Percentiles rank a stretch among this genome's conserved stretches.
Conservation (phyloP, 2,113 vertebrate genomes). For the Pseudopipra pipra region DNA sequence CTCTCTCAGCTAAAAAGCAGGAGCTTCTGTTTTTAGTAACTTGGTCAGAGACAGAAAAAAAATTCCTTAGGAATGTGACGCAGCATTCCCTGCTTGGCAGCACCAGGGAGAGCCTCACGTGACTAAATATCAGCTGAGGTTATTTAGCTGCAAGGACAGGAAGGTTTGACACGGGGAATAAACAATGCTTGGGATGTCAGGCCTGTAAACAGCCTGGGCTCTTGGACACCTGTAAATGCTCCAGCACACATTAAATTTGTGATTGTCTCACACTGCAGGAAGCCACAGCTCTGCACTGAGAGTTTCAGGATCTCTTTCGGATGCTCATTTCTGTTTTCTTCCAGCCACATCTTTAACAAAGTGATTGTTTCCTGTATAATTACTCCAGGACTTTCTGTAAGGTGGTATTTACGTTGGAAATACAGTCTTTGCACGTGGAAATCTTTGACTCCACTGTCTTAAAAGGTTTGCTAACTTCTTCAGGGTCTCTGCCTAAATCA, state of each 20-base stretch:
- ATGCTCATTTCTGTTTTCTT: slow-evolving; percentile 73
- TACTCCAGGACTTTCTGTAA: slow-evolving; percentile 81
- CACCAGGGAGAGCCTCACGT: not conserved
- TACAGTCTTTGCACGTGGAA: slow-evolving; percentile 60
- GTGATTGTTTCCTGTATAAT: slow-evolving; percentile 79
- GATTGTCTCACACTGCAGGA: not conserved
- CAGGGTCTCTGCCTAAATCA: slow-evolving; percentile 75
- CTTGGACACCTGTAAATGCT: not conserved
- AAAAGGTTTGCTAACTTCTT: slow-evolving; percentile 72
- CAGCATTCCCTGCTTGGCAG: too few species aligned
- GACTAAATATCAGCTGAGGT: not conserved
- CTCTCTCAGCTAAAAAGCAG: not conserved
- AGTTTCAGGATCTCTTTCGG: slow-evolving; percentile 26
- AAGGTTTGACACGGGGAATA: not conserved
- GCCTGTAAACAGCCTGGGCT: not conserved
- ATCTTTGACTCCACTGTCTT: slow-evolving; percentile 75
- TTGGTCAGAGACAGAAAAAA: not conserved
- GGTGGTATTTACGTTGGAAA: slow-evolving; percentile 69
- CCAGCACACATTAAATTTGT: not conserved
- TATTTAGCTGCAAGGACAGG: not conserved
- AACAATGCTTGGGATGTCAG: not conserved
- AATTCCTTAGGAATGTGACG: not conserved
- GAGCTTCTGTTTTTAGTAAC: not conserved
- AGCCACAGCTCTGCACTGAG: not conserved
- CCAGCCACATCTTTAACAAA: slow-evolving; percentile 84